phyloP scores from a whole-genome alignment of 1,140 invertebrate genomes.

The Ctenoplectra terminalis region DNA sequence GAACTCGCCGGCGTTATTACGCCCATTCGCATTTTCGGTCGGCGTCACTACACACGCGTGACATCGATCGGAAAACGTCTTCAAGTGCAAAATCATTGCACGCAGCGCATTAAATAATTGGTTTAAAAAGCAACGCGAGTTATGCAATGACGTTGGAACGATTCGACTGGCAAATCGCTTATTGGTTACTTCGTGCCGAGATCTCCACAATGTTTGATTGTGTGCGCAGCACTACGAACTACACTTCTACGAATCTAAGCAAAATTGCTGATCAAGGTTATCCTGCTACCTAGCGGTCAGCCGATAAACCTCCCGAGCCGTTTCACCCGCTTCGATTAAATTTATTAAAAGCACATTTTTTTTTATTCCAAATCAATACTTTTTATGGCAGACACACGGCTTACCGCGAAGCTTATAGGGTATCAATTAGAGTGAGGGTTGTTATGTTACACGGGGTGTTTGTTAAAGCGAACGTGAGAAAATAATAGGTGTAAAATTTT shows the following conservation, averaged over 20 bases:
- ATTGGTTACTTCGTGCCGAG: constrained; percentile 47
- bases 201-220: constrained; percentile 26
- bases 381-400: constrained; percentile 1
- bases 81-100: constrained; percentile 65
- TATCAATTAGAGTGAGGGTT: not conserved
- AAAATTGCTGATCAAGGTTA: constrained; percentile 42
- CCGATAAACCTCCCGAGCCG: constrained; percentile 39
- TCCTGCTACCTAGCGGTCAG: constrained; percentile 36
- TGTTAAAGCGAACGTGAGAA: not conserved
- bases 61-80: constrained; percentile 60
- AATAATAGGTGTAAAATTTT: not conserved
- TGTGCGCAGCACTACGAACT: constrained; percentile 12
- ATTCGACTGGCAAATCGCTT: constrained; percentile 70
- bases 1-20: constrained; percentile 64
- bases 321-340: constrained; percentile 49
- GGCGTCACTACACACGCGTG: constrained; percentile 49
- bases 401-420: not conserved
- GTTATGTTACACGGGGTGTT: not conserved
- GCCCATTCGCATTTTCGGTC: constrained; percentile 65
- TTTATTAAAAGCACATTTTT: constrained; percentile 52
- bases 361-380: constrained; percentile 54
- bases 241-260: constrained; percentile 48
- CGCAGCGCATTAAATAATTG: constrained; percentile 62
- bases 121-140: constrained; percentile 61
- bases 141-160: constrained; percentile 66